These are phyloP conservation scores for Lipotes vexillifer DNA, from an alignment of 2,113 vertebrate genomes.

Conservation along the genomic window DNA sequence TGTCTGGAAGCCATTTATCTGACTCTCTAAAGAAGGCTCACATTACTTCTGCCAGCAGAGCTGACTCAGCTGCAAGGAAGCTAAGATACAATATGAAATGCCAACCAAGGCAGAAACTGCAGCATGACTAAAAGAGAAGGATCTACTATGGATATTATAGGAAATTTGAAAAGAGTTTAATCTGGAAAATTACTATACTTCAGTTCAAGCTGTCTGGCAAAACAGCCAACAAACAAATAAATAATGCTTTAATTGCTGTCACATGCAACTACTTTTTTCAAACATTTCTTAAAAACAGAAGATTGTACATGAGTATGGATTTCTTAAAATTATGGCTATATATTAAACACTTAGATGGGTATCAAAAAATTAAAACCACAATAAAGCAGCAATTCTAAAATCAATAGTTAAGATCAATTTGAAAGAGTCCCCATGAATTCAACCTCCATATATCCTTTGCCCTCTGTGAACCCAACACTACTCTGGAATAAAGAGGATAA, in stretches of 20 bases:
- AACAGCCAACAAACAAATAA: not conserved
- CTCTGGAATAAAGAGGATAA: not conserved
- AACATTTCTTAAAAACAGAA: not conserved
- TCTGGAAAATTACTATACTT: not conserved
- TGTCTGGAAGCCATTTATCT: constrained; percentile 32
- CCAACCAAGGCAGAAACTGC: not conserved
- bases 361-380: not conserved
- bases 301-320: not conserved
- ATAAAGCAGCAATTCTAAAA: not conserved
- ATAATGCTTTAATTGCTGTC: not conserved
- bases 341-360: not conserved
- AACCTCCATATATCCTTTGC: not conserved
- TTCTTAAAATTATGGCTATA: not conserved
- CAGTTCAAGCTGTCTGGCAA: not conserved
- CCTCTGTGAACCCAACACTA: not conserved
- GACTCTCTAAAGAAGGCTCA: not conserved
- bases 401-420: not conserved
- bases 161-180: not conserved
- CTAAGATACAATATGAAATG: not conserved
- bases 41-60: not conserved
- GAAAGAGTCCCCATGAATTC: not conserved
- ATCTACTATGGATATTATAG: not conserved
- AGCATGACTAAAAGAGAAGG: not conserved
- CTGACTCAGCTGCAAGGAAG: not conserved
- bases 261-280: not conserved